Percentiles rank a stretch among this genome's conserved stretches.
Evolutionary conservation across 2,113 vertebrate genomes (phyloP).

Genomic region (Caranx melampygus): DNA sequence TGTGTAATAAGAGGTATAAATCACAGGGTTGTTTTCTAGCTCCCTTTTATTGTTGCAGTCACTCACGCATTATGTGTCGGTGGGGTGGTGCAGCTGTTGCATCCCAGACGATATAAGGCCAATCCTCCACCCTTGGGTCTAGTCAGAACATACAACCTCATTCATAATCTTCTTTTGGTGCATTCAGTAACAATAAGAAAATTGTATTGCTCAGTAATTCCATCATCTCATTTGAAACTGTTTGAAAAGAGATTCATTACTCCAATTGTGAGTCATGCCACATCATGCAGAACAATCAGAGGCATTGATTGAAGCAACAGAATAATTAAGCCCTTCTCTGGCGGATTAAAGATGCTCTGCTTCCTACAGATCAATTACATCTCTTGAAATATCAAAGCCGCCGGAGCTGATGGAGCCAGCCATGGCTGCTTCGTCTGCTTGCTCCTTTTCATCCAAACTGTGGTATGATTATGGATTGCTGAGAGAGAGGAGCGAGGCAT

Average conservation of each 20-base stretch:
- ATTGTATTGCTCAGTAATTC: constrained; percentile 21
- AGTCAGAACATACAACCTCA: neutral
- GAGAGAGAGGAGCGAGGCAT: constrained; percentile 15
- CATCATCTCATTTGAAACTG: constrained; percentile 30
- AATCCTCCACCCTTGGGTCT: neutral
- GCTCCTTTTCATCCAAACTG: constrained; percentile 42
- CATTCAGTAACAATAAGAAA: constrained; percentile 8
- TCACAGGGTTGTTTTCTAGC: too few relatives aligned
- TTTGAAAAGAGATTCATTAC: constrained; percentile 34
- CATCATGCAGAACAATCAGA: constrained; percentile 49
- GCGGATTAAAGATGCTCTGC: constrained; percentile 32
- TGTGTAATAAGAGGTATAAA: too few relatives aligned
- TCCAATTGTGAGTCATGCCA: constrained; percentile 22
- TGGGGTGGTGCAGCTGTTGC: too few relatives aligned
- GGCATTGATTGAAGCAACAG: constrained; percentile 47
- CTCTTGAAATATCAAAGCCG: constrained; percentile 30
- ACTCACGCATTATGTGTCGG: too few relatives aligned
- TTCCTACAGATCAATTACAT: constrained; percentile 52
- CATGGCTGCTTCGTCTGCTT: constrained; percentile 16
- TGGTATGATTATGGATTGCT: constrained; percentile 60
- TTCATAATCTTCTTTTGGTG: neutral
- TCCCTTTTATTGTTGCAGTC: too few relatives aligned
- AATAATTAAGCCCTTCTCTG: constrained; percentile 49
- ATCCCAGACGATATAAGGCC: too few relatives aligned
- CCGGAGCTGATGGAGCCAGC: constrained; percentile 20